Base-by-base conservation (phyloP, 2,797 vertebrate species). In the Lophotriccus pileatus region DNA sequence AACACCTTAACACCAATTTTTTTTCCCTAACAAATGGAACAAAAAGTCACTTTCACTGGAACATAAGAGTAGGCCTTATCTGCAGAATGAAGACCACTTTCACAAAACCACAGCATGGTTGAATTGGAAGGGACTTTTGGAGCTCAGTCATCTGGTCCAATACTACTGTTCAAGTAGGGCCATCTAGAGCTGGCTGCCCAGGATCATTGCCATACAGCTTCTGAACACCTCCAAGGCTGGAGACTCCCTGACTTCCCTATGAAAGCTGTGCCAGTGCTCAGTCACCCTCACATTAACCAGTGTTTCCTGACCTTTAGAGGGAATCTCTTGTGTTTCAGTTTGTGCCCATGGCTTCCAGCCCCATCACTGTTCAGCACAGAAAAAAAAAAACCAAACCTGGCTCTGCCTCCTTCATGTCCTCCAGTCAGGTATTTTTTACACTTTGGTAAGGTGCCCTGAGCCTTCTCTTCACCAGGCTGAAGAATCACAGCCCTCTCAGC, bases 201-300 rank as follows among this genome's bases (percentile, higher is more conserved):
- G 28, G 28, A 49, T 18, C 11, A 44, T 0, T 2, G 39, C 24
- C 59, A 79, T 34, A 22, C 0, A 5, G 27, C 13, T 78, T 83
- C 0, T 0, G 6, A 89, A 41, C 19, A 49, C 6, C 24, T 46
- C 37, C 68, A 86, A 27, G 11, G 24, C 44, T 12, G 7, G 12
- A 76, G n/a, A 43, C 13, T 39, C 27, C 11, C 9, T 4, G 7
- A 0, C 10, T 49, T 64, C 30, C 27, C 64, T n/a, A 7, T 2
- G 32, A 30, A 80, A 86, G n/a, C 30, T 69, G 32, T 58, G 20
- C 24, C 17, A 15, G 7, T 12, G 9, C 20, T 59, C 64, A 58
- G 47, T 14, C n/a, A 77, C 10, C 5, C 8, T n/a, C 72, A n/a
- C 9, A 25, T 23, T 63, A 47, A 47, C 28, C 62, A 55, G 9